Base-by-base conservation (phyloP, 2,888 invertebrate species). In the Desoria tigrina region DNA sequence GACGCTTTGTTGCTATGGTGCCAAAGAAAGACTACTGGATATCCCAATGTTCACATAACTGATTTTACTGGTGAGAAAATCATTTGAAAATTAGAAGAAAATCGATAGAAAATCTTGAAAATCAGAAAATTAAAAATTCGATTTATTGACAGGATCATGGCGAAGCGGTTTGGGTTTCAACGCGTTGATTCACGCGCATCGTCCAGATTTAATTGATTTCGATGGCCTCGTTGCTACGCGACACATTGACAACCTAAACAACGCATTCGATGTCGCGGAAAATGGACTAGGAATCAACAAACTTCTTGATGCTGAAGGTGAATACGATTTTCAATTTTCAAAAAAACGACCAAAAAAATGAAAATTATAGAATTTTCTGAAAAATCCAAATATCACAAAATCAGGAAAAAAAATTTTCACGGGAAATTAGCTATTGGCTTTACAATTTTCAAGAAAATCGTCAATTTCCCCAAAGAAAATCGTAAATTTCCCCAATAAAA, bases 1-100 rank as follows among this genome's bases (percentile, higher is more conserved):
- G 99, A 99, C 82, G 98, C 98, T 4, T 83, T 99, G 70, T 84
- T 99, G 57, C 85, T 99, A 76, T 99, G 99, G 99, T 98, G 98
- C 79, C 98, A 99, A 83, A 86, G 97, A 61, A 98, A 96, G 84
- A 99, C 98, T 1, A 90, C 90, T 78, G 97, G 96, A 76, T 98
- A 95, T 83, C 87, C 88, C 57, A 89, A 90, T 64, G 93, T 94
- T 45, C 88, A 90, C 78, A 93, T 94, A 73, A 88, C 88, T 80
- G 93, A 94, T 82, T 94, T 94, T 78, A 90, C 90, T 42, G 81
- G 84, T 84, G 77, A 76, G 69, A 24, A 14, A 39, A 9, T 14
- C 39, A n/a, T n/a, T n/a, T n/a, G n/a, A n/a, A n/a, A n/a, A n/a
- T n/a, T n/a, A n/a, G n/a, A n/a, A n/a, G n/a, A n/a, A n/a, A n/a